Percentiles rank a stretch among this genome's conserved stretches.
Evolutionary conservation across 2,113 vertebrate genomes (phyloP).

Genomic region (Lasiurus borealis): DNA sequence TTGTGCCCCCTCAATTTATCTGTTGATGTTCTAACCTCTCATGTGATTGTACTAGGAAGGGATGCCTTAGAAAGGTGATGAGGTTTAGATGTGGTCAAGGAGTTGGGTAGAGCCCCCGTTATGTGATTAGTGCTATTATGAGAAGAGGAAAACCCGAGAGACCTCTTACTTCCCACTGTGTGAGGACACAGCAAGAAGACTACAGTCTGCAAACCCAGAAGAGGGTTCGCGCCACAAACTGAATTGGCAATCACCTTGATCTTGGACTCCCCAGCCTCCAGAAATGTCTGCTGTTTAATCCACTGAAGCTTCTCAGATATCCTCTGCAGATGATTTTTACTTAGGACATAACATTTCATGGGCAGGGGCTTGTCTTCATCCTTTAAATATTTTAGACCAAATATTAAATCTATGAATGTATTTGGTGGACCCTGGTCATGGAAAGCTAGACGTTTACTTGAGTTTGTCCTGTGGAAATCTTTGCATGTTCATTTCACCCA

Average conservation of each 20-base stretch:
- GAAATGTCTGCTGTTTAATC: not conserved
- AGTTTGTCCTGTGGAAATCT: not conserved
- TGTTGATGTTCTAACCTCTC: not conserved
- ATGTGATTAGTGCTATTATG: not conserved
- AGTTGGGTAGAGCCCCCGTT: not conserved
- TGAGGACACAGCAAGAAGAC: not conserved
- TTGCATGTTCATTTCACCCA: not conserved
- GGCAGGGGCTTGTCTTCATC: not conserved
- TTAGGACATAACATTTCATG: not conserved
- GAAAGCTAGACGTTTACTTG: not conserved
- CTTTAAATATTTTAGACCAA: not conserved
- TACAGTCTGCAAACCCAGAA: not conserved
- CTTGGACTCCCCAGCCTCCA: not conserved
- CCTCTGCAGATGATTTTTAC: not conserved
- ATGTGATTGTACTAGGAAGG: not conserved
- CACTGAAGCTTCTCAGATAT: not conserved
- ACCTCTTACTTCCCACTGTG: not conserved
- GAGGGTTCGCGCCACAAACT: not conserved
- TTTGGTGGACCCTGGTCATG: not conserved
- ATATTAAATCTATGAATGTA: not conserved
- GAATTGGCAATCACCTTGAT: not conserved
- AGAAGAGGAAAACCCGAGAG: not conserved
- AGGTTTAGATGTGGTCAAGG: not conserved
- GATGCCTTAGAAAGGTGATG: not conserved
- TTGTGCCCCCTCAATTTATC: not conserved